phyloP scores from a whole-genome alignment of 2,113 vertebrate species.

The Clupea harengus region DNA sequence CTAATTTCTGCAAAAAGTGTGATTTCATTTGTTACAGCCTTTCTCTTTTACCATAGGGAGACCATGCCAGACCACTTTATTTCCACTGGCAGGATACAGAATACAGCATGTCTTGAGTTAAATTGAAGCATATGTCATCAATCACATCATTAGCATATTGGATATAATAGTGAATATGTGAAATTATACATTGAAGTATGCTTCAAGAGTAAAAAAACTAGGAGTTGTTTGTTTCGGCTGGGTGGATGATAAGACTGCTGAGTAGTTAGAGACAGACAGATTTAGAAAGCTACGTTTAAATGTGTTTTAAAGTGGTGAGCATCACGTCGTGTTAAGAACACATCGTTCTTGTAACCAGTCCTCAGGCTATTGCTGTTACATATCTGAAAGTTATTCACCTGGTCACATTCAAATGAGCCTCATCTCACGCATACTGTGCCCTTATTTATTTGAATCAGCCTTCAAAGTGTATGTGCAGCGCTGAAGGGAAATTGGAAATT shows the following conservation, averaged over 20 bases:
- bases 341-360: background rate
- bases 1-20: background rate
- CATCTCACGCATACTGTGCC: background rate
- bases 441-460: background rate
- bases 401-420: background rate
- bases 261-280: background rate
- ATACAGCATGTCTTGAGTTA: background rate
- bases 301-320: background rate
- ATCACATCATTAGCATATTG: background rate
- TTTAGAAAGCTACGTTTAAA: background rate
- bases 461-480: background rate
- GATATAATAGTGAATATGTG: too few species aligned
- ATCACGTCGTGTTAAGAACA: background rate
- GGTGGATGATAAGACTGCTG: background rate
- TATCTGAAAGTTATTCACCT: background rate
- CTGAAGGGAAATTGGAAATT: background rate
- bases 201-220: background rate
- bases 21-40: background rate
- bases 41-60: background rate
- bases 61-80: background rate
- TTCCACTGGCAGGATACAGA: background rate
- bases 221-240: background rate
- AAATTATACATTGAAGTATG: background rate
- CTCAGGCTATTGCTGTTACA: background rate
- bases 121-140: background rate